Evolutionary conservation across 2,113 vertebrate genomes (phyloP).

Genomic region (Macroglossus sobrinus): DNA sequence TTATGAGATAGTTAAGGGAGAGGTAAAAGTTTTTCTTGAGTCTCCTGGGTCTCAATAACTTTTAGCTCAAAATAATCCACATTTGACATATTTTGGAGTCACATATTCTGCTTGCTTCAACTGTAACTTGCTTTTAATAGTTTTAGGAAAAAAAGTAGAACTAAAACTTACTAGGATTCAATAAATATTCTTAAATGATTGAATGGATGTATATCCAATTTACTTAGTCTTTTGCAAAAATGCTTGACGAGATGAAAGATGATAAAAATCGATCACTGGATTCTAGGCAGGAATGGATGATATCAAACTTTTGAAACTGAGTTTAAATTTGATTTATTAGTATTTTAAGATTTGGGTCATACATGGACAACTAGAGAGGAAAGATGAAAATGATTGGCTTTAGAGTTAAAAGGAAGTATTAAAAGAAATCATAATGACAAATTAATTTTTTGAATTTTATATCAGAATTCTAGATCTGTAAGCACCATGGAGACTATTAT

Average conservation of each 20-base stretch:
- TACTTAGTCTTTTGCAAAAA: slow-evolving; percentile 26
- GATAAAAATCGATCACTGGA: neutral
- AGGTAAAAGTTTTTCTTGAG: neutral
- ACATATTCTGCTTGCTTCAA: neutral
- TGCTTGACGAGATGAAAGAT: neutral
- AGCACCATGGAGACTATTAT: neutral
- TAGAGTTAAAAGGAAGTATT: neutral
- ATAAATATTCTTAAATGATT: neutral
- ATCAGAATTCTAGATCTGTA: neutral
- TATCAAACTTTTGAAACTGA: neutral
- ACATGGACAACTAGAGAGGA: neutral
- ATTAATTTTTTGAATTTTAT: slow-evolving; percentile 5
- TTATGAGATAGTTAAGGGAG: neutral
- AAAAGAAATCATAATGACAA: slow-evolving; percentile 18
- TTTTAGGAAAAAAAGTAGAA: slow-evolving; percentile 4
- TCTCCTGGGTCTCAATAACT: neutral
- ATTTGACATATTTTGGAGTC: neutral
- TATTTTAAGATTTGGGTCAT: neutral
- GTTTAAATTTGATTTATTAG: slow-evolving; percentile 14
- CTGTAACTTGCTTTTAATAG: neutral
- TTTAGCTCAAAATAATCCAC: neutral
- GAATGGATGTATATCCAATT: neutral
- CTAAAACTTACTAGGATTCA: neutral
- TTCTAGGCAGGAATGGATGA: neutral
- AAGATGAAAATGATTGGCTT: neutral